Base-by-base conservation (phyloP, 2,888 invertebrate genomes). In the Trissolcus brochymenae region DNA sequence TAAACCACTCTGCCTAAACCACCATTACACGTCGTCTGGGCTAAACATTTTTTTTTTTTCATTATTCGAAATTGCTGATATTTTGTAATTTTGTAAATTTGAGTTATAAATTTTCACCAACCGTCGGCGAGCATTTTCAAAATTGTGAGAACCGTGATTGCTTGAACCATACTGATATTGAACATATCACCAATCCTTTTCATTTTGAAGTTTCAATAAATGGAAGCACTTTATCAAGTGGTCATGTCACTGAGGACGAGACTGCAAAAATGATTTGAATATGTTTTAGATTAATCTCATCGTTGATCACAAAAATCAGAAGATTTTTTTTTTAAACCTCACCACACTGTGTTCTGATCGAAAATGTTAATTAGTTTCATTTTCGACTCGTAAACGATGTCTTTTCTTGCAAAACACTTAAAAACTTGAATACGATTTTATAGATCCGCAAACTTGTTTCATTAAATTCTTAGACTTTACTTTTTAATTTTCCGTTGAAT, bases 11-110 rank as follows among this genome's bases (percentile, higher is more conserved):
- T 92, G 49, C 97, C 97, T 87, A 95, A 92, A 67, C 96, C 96
- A 87, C 96, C 95, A 87, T 96, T 96, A 89, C 97, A 97, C 74
- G 95, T 95, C 80, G 95, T 96, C 93, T 96, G 96, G 86, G 95
- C 95, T 95, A 89, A 57, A 78, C 64, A 68, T 71, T 65, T 64
- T 67, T 71, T 65, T 64, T 67, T 6, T 60, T 51, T 72, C 50
- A 60, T 70, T 72, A 55, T 70, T 73, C 49, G 56, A 16, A 53
- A n/a, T 25, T 72, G 57, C 14, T 29, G 16, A 50, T 21, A 41
- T 11, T 14, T 56, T 49, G 0, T 17, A 1, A 19, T 16, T 17
- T 51, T 21, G 7, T 21, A n/a, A n/a, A n/a, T n/a, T n/a, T 51
- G 2, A 6, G n/a, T 4, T 11, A 14, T 2, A 16, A 16, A 46